phyloP scores from a whole-genome alignment of 2,797 vertebrate genomes.

The Anomalospiza imberbis region DNA sequence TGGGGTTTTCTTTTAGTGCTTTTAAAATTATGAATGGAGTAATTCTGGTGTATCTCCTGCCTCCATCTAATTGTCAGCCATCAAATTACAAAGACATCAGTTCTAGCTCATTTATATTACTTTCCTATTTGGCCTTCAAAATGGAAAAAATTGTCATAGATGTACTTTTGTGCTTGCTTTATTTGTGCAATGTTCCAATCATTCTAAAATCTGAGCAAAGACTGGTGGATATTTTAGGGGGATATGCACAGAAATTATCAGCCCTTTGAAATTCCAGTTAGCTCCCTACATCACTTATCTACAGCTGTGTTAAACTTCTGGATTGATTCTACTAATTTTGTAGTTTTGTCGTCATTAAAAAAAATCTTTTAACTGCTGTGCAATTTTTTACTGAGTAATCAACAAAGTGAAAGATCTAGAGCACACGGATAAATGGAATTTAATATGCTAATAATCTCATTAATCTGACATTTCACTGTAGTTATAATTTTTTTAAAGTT shows the following conservation, averaged over 20 bases:
- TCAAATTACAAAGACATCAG: background rate
- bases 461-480: background rate
- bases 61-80: background rate
- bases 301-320: background rate
- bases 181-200: background rate
- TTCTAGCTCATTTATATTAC: background rate
- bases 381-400: background rate
- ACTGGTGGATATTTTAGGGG: background rate
- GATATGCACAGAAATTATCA: background rate
- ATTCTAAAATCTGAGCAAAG: background rate
- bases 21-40: background rate
- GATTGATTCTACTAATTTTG: background rate
- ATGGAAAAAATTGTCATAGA: background rate
- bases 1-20: rapidly evolving
- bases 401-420: background rate
- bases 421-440: background rate
- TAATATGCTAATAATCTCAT: background rate
- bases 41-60: background rate
- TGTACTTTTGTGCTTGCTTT: background rate
- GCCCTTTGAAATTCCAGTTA: background rate
- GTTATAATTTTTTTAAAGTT: background rate
- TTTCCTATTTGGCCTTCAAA: background rate
- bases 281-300: background rate
- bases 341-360: background rate
- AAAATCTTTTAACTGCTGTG: background rate